phyloP scores from a whole-genome alignment of 2,888 invertebrate species.

The Nebria brevicollis region DNA sequence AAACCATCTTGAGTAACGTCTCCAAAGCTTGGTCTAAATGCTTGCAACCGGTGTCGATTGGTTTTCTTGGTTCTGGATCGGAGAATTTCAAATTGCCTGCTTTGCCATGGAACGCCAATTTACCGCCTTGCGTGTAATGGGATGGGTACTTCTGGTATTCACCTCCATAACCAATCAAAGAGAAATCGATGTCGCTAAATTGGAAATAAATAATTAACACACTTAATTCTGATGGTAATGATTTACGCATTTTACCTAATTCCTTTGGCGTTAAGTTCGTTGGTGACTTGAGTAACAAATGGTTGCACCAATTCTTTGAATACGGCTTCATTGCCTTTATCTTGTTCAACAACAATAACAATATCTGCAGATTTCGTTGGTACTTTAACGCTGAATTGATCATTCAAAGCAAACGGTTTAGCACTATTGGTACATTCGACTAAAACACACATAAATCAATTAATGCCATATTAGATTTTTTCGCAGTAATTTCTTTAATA shows the following conservation, averaged over 20 bases:
- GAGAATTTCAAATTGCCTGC: slow-evolving; percentile 60
- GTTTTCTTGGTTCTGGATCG: slow-evolving; percentile 55
- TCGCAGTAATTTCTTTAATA: neutral
- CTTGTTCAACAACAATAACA: slow-evolving; percentile 79
- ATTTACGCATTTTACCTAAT: slow-evolving; percentile 62
- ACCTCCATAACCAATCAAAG: slow-evolving; percentile 70
- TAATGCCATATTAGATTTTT: neutral
- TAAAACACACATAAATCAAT: slow-evolving; percentile 52
- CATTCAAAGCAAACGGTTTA: slow-evolving; percentile 66
- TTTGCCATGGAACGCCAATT: slow-evolving; percentile 64
- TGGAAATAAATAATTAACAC: slow-evolving; percentile 48
- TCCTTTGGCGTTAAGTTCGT: slow-evolving; percentile 71
- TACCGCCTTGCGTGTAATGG: slow-evolving; percentile 68
- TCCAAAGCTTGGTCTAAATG: slow-evolving; percentile 55
- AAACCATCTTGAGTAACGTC: slow-evolving; percentile 50
- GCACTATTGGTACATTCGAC: slow-evolving; percentile 65
- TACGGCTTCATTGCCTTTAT: slow-evolving; percentile 69
- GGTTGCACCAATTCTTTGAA: slow-evolving; percentile 73
- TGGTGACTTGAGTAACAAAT: slow-evolving; percentile 69
- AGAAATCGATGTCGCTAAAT: slow-evolving; percentile 68
- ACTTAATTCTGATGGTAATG: neutral
- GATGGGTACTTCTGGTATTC: slow-evolving; percentile 67
- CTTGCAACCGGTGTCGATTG: slow-evolving; percentile 52
- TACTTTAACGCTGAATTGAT: slow-evolving; percentile 71
- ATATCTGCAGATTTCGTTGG: slow-evolving; percentile 84